Conservation (phyloP, 2,797 vertebrate species). For the Thaleichthys pacificus region DNA sequence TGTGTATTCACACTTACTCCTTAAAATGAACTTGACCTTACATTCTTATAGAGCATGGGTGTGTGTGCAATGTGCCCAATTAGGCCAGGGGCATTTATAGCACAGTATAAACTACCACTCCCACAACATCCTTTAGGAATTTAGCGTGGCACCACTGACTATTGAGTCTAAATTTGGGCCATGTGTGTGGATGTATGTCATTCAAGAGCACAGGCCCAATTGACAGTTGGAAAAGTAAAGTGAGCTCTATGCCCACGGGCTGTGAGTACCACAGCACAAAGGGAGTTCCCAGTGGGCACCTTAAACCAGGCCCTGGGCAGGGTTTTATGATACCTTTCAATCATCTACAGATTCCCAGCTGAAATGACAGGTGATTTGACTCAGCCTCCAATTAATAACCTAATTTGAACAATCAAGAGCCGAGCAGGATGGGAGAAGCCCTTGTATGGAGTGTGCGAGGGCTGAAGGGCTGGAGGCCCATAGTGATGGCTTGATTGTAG, state of each 20-base stretch:
- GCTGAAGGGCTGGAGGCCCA: slow-evolving; percentile 13
- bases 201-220: slow-evolving; percentile 62
- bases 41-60: slow-evolving; percentile 50
- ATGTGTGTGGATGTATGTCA: slow-evolving; percentile 74
- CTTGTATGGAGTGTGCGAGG: slow-evolving; percentile 27
- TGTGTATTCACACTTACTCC: slow-evolving; percentile 68
- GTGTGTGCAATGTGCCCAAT: slow-evolving; percentile 67
- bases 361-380: slow-evolving; percentile 80
- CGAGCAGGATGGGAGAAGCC: slow-evolving; percentile 59
- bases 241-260: slow-evolving; percentile 69
- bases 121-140: slow-evolving; percentile 72
- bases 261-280: slow-evolving; percentile 61
- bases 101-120: slow-evolving; percentile 62
- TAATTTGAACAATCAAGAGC: slow-evolving; percentile 80
- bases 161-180: slow-evolving; percentile 77
- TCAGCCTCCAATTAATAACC: slow-evolving; percentile 77
- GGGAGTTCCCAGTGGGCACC: slow-evolving; percentile 66
- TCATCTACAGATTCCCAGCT: slow-evolving; percentile 71
- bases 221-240: slow-evolving; percentile 45
- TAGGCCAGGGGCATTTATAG: slow-evolving; percentile 75
- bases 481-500: slow-evolving; percentile 34
- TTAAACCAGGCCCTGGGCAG: slow-evolving; percentile 63
- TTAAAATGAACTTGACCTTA: slow-evolving; percentile 73
- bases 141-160: slow-evolving; percentile 69
- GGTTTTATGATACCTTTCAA: slow-evolving; percentile 80